Conservation (phyloP, 2,888 invertebrate species). For the Germaria angustata region DNA sequence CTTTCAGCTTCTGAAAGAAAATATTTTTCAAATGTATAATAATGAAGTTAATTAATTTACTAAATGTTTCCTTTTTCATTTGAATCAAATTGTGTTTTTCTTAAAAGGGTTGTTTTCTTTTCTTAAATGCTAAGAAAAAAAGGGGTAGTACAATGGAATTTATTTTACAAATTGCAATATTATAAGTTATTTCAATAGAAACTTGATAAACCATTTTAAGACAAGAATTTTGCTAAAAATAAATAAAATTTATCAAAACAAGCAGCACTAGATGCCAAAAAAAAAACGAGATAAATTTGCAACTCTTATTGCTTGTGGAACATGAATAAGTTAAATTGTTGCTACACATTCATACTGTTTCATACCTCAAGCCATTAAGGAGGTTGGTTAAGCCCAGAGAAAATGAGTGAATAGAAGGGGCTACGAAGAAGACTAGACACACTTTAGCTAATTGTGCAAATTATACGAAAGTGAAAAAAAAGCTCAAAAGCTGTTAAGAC, state of each 20-base stretch:
- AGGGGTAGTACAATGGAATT: constrained; percentile 1
- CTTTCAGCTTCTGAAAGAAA: background rate
- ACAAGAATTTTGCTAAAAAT: background rate
- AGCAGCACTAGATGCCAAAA: background rate
- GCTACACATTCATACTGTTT: background rate
- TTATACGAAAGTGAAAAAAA: constrained; percentile 22
- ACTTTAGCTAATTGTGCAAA: constrained; percentile 71
- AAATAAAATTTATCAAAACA: constrained; percentile 22
- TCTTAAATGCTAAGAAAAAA: constrained; percentile 11
- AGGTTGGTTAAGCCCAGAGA: background rate
- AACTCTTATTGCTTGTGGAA: background rate
- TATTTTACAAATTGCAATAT: constrained; percentile 13
- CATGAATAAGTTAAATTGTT: constrained; percentile 3
- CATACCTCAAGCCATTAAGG: background rate
- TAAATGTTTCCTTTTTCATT: background rate
- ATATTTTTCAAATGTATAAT: background rate
- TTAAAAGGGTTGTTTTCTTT: background rate
- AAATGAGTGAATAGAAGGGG: background rate
- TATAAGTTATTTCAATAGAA: constrained; percentile 14
- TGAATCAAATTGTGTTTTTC: background rate
- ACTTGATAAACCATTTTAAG: constrained; percentile 17
- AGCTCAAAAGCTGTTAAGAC: constrained; percentile 50
- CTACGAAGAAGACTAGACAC: constrained; percentile 62
- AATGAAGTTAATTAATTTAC: background rate
- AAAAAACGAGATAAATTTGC: constrained; percentile 53